Percentiles rank a stretch among this genome's conserved stretches.
These are phyloP conservation scores for Eutrigla gurnardus DNA, from an alignment of 2,797 vertebrate species.

Conservation along the genomic window DNA sequence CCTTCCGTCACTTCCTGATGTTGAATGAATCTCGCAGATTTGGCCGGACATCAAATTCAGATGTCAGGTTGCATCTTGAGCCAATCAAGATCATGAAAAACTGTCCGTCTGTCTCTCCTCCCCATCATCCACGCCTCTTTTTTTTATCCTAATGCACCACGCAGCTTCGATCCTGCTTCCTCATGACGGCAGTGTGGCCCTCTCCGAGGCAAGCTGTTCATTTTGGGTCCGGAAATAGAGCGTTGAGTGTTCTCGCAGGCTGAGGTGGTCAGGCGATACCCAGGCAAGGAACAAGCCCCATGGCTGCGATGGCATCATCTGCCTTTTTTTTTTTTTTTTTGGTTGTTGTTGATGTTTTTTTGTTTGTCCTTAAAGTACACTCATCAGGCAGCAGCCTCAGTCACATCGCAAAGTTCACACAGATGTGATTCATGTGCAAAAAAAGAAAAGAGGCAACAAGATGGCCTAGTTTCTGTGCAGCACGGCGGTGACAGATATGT, in stretches of 20 bases:
- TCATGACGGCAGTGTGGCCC: slow-evolving; percentile 34
- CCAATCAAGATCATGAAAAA: slow-evolving; percentile 12
- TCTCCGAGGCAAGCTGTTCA: slow-evolving; percentile 56
- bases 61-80: slow-evolving; percentile 35
- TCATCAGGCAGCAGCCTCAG: slow-evolving; percentile 13
- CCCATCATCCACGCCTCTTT: background rate
- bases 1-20: slow-evolving; percentile 26
- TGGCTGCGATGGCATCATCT: slow-evolving; percentile 50
- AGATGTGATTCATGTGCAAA: slow-evolving; percentile 43
- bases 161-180: slow-evolving; percentile 23
- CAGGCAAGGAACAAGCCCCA: slow-evolving; percentile 44
- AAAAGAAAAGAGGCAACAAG: slow-evolving; percentile 9
- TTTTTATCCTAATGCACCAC: slow-evolving; percentile 20
- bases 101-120: slow-evolving; percentile 10
- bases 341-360: slow-evolving; percentile 24
- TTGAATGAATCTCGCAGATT: slow-evolving; percentile 28
- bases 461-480: slow-evolving; percentile 49
- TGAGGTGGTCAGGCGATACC: slow-evolving; percentile 69
- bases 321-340: slow-evolving; percentile 11
- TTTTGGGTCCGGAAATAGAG: slow-evolving; percentile 66
- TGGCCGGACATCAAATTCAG: slow-evolving; percentile 36
- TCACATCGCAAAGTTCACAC: background rate
- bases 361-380: background rate
- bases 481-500: slow-evolving; percentile 34
- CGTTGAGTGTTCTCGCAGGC: slow-evolving; percentile 53